phyloP scores from a whole-genome alignment of 2,888 invertebrate species.

The Diaphora mendica region DNA sequence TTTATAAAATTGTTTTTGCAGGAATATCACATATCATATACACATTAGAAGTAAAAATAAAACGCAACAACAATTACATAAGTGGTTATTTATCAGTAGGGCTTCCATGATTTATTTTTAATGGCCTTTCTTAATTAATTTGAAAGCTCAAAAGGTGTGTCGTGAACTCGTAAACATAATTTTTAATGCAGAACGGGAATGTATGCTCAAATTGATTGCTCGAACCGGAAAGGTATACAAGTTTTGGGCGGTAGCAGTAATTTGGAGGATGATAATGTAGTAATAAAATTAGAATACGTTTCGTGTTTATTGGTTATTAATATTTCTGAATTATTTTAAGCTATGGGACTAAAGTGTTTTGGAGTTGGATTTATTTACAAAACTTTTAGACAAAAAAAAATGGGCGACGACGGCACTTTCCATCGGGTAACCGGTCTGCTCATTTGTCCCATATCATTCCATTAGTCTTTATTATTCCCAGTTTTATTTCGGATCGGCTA shows the following conservation, averaged over 20 bases:
- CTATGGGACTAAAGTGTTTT: neutral
- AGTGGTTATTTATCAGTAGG: constrained; percentile 44
- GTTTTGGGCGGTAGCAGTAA: neutral
- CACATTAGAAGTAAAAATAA: constrained; percentile 4
- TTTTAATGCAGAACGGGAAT: constrained; percentile 17
- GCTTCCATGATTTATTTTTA: constrained; percentile 45
- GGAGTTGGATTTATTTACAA: neutral
- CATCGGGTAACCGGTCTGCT: no score
- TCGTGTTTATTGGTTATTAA: constrained; percentile 5
- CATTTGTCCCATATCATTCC: no score
- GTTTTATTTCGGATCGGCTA: no score
- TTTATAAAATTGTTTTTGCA: neutral
- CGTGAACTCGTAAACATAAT: constrained; percentile 3
- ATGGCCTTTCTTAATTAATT: constrained; percentile 38
- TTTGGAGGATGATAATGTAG: neutral
- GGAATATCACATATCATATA: neutral
- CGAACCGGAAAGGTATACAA: constrained; percentile 7
- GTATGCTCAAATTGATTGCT: constrained; percentile 22
- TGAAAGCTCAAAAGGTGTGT: constrained; percentile 37
- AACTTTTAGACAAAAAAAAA: neutral
- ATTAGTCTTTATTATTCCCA: no score
- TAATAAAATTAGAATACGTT: constrained; percentile 5
- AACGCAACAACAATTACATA: constrained; percentile 43
- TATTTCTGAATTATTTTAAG: neutral
- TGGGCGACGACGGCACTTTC: no score